Percentiles rank a stretch among this genome's conserved stretches.
Evolutionary conservation across 2,797 vertebrate genomes (phyloP).

Genomic region (Pipistrellus kuhlii): DNA sequence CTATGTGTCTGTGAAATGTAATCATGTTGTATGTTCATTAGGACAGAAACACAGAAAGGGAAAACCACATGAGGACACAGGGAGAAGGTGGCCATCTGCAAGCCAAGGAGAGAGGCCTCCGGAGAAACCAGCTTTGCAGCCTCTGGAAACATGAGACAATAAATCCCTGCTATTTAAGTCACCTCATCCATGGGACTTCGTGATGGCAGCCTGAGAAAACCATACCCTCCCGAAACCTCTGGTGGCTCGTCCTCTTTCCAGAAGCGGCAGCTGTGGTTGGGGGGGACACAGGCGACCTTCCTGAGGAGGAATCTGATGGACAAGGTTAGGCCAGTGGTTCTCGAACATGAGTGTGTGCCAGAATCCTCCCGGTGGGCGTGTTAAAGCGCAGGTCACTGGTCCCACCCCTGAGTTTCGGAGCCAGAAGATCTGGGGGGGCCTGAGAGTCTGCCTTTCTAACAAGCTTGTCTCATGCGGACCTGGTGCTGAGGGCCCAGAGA

Average conservation of each 20-base stretch:
- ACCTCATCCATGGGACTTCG: neutral
- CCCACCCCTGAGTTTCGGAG: neutral
- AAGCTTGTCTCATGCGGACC: neutral
- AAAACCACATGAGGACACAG: neutral
- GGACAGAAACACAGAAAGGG: neutral
- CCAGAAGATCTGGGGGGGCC: neutral
- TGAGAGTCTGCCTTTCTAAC: neutral
- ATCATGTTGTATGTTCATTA: neutral
- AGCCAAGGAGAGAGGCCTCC: neutral
- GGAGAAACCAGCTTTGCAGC: neutral
- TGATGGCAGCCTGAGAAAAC: neutral
- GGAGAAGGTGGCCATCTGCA: neutral
- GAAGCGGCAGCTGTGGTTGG: neutral
- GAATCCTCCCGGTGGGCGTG: no score
- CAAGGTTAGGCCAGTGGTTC: neutral
- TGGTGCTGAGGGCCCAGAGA: neutral
- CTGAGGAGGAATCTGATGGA: neutral
- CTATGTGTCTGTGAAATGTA: neutral
- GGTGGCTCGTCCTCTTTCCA: accelerated
- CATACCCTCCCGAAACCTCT: neutral
- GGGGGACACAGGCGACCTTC: neutral
- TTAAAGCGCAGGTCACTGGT: neutral
- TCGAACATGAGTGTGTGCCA: accelerated
- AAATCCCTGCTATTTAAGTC: neutral
- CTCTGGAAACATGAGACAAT: neutral